Base-by-base conservation (phyloP, 2,113 vertebrate species). In the Heterotis niloticus region DNA sequence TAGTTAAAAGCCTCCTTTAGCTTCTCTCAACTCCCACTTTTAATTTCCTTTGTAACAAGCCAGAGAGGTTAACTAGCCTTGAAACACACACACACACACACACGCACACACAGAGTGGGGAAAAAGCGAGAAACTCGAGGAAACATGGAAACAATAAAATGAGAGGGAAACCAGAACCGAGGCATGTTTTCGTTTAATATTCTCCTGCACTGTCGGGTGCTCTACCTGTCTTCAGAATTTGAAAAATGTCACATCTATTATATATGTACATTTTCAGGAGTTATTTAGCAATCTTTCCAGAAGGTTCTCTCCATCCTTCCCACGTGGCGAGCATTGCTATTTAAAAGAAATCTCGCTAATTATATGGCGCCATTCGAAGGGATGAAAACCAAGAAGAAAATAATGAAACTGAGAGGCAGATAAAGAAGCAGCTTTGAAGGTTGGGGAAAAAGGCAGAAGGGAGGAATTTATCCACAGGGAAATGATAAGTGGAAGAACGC, bases 291-390 rank as follows among this genome's bases (percentile, higher is more conserved):
- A 78, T 80, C 80, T 84, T 72, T 84, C 85, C 79, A 17, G 28
- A 80, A 81, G 81, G 80, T 77, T 64, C 62, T 67, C n/a, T 4
- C n/a, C 17, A 20, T 73, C 83, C 81, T 81, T 76, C 64, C 64
- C 16, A 18, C 51, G 20, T 14, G 82, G 68, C 72, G 62, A 79
- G 59, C 71, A 74, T 64, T 78, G 73, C 74, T 75, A 84, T 86
- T 85, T 83, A 85, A 88, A 84, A 85, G 51, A 60, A 77, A 83
- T 79, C 54, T 66, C 24, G 81, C 26, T 84, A 86, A 88, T 87
- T 84, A 82, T 76, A 84, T 12, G 80, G 75, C 66, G 82, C 81
- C 69, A 56, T 80, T 74, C 51, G 34, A 52, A 66, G 64, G 79
- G 81, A 84, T 79, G 77, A 82, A 81, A 75, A 75, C 74, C 77